These are phyloP conservation scores for Rhynchotus rufescens DNA, from an alignment of 2,797 vertebrate genomes.

Conservation along the genomic window DNA sequence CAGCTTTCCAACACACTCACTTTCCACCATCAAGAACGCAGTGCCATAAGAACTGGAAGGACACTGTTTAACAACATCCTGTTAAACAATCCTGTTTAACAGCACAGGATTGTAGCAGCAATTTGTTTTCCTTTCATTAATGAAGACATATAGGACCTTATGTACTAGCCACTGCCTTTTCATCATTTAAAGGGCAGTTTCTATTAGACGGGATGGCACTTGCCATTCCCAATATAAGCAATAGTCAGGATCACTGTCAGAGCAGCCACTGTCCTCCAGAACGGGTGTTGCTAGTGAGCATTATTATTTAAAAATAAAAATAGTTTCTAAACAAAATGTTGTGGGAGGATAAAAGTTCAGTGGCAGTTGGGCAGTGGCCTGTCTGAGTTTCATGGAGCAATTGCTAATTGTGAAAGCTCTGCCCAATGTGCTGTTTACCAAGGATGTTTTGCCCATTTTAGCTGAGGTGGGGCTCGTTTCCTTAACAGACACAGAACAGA, in stretches of 20 bases:
- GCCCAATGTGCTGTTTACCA: constrained; percentile 73
- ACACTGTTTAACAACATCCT: background rate
- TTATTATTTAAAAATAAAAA: constrained; percentile 73
- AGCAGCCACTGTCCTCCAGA: constrained; percentile 27
- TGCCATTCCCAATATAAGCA: background rate
- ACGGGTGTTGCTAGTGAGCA: constrained; percentile 53
- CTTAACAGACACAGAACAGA: constrained; percentile 75
- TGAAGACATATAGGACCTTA: constrained; percentile 44
- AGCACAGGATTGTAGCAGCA: background rate
- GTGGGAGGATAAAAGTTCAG: constrained; percentile 66
- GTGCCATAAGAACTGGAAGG: background rate
- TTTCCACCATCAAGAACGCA: background rate
- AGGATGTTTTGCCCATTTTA: constrained; percentile 76
- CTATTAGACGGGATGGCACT: background rate
- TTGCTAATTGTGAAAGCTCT: constrained; percentile 71
- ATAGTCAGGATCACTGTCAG: background rate
- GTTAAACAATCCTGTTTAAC: too few species aligned
- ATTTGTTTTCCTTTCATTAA: constrained; percentile 56
- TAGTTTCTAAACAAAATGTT: constrained; percentile 62
- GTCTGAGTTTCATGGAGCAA: constrained; percentile 41
- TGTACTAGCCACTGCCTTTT: constrained; percentile 25
- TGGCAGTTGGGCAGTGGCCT: constrained; percentile 45
- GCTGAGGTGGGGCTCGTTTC: constrained; percentile 79
- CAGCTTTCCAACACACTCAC: background rate
- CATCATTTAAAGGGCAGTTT: background rate